Conservation (phyloP, 2,888 invertebrate genomes). For the Polydesmus complanatus region DNA sequence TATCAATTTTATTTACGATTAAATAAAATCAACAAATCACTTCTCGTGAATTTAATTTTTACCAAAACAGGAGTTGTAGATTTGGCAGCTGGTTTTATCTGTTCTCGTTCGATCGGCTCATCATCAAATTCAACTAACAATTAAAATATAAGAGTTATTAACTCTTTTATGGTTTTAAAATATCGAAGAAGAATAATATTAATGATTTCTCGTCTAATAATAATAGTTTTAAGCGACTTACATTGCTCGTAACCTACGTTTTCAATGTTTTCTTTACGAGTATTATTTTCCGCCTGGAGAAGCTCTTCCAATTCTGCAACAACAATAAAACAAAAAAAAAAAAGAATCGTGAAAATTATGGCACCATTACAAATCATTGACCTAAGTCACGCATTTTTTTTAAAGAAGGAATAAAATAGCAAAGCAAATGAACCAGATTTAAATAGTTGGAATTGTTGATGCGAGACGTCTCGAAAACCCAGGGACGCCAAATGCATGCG, state of each 20-base stretch:
- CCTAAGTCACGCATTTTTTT: not conserved
- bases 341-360: no score
- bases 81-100: not conserved
- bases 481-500: conserved; percentile 14
- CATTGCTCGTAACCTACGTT: no score
- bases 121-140: not conserved
- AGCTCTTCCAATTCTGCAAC: not conserved
- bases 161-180: no score
- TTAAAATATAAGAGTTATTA: not conserved
- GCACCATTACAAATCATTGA: not conserved
- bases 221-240: no score
- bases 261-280: not conserved
- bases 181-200: no score
- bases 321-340: not conserved
- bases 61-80: not conserved
- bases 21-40: no score
- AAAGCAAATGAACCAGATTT: conserved; percentile 12
- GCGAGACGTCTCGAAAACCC: conserved; percentile 16
- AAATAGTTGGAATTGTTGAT: conserved; percentile 14
- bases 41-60: no score
- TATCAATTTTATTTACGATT: no score
- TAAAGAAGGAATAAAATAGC: not conserved
- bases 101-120: not conserved
- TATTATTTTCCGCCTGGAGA: not conserved
- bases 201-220: no score